These are phyloP conservation scores for Procapra przewalskii DNA, from an alignment of 2,113 vertebrate genomes.

Conservation along the genomic window DNA sequence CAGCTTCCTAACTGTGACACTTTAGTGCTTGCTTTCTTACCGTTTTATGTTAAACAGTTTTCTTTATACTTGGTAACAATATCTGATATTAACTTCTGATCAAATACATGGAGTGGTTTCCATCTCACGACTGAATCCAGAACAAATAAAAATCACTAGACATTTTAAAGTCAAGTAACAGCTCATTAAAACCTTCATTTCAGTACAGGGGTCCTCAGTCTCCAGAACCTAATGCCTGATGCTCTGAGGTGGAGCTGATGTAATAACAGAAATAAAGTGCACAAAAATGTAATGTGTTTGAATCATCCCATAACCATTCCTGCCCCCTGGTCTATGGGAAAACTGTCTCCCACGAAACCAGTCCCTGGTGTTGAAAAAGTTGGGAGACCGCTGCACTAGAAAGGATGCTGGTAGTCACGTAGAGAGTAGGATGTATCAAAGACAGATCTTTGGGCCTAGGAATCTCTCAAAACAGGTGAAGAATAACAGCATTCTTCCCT, in stretches of 20 bases:
- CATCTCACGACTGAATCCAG: neutral
- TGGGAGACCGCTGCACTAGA: neutral
- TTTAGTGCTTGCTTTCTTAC: neutral
- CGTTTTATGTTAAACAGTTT: neutral
- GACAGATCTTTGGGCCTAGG: neutral
- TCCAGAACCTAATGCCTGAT: neutral
- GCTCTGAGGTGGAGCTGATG: neutral
- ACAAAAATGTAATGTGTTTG: neutral
- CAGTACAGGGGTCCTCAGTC: neutral
- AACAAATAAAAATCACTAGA: neutral
- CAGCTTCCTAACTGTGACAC: neutral
- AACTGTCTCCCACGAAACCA: neutral
- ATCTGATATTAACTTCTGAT: constrained; percentile 22
- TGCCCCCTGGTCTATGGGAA: neutral
- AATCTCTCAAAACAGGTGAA: neutral
- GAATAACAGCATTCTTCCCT: neutral
- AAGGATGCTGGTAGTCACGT: neutral
- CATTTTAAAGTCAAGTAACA: constrained; percentile 8
- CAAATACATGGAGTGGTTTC: neutral
- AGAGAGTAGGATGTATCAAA: neutral
- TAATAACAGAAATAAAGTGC: neutral
- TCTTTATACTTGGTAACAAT: neutral
- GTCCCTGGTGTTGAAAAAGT: neutral
- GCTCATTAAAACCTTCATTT: neutral
- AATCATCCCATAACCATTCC: neutral